A percentile compares a stretch with the other conserved stretches of the same genome.
These are phyloP conservation scores for Apamea epomidion DNA, from an alignment of 2,888 invertebrate genomes.

Conservation along the genomic window DNA sequence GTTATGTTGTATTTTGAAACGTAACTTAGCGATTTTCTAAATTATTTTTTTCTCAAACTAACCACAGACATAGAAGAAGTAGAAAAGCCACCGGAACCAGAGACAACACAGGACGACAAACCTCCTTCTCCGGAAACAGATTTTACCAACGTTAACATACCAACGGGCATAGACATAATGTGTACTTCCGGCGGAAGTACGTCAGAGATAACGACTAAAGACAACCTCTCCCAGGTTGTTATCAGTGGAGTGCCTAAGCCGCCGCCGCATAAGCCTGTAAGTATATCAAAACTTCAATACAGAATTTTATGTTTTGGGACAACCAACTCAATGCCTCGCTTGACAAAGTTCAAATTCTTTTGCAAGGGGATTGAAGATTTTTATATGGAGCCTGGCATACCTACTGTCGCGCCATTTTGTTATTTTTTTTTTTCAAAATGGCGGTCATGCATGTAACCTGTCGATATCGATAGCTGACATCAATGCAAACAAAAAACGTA, in stretches of 20 bases:
- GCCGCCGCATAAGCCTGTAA: constrained; percentile 67
- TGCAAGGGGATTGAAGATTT: not conserved
- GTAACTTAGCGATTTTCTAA: not conserved
- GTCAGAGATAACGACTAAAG: constrained; percentile 68
- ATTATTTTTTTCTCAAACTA: not conserved
- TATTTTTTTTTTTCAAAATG: too few species aligned
- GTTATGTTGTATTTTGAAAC: too few species aligned
- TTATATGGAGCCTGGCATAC: too few species aligned
- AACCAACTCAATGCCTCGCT: not conserved
- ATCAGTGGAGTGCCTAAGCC: constrained; percentile 74
- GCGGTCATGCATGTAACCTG: too few species aligned
- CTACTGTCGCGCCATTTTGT: too few species aligned
- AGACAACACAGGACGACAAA: not conserved
- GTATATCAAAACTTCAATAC: constrained; percentile 28
- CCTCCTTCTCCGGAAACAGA: not conserved
- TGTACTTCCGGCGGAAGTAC: constrained; percentile 63
- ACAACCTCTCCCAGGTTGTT: constrained; percentile 66
- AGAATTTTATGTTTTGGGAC: not conserved
- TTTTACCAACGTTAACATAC: constrained; percentile 66
- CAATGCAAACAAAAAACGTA: too few species aligned
- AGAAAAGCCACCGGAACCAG: constrained; percentile 15
- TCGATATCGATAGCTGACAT: too few species aligned
- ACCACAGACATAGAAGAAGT: constrained; percentile 53
- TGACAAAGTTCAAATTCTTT: not conserved
- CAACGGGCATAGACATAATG: constrained; percentile 70